These are phyloP conservation scores for Neotragus pygmaeus DNA, from an alignment of 2,113 vertebrate genomes.

Conservation along the genomic window DNA sequence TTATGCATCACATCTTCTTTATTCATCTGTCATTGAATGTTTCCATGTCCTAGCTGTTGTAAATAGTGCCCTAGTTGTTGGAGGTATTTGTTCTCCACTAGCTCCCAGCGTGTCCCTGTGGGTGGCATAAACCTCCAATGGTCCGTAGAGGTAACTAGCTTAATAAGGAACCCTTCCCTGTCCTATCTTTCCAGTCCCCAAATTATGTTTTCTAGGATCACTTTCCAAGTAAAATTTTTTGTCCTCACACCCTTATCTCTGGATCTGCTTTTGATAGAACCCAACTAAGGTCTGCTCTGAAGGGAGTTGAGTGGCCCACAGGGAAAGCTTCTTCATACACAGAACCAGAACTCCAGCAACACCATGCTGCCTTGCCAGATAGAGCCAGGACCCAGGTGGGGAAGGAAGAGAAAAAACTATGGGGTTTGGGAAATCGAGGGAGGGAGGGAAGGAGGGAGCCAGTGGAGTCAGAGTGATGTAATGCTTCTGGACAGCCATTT, in stretches of 20 bases:
- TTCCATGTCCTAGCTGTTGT: neutral
- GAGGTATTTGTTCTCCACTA: neutral
- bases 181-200: neutral
- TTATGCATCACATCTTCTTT: too few relatives aligned
- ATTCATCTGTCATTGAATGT: neutral
- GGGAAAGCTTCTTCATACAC: too few relatives aligned
- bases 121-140: neutral
- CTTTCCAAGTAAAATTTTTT: neutral
- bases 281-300: neutral
- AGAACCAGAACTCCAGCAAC: too few relatives aligned
- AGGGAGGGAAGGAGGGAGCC: too few relatives aligned
- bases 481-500: neutral
- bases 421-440: too few relatives aligned
- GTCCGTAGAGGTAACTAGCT: neutral
- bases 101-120: neutral
- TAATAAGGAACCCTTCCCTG: neutral
- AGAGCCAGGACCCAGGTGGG: too few relatives aligned
- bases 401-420: too few relatives aligned
- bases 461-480: too few relatives aligned
- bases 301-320: too few relatives aligned
- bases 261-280: neutral
- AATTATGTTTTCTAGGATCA: neutral
- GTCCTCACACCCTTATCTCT: neutral
- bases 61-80: neutral
- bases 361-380: too few relatives aligned